These are phyloP conservation scores for Percopsis transmontana DNA, from an alignment of 2,113 vertebrate species.

Conservation along the genomic window DNA sequence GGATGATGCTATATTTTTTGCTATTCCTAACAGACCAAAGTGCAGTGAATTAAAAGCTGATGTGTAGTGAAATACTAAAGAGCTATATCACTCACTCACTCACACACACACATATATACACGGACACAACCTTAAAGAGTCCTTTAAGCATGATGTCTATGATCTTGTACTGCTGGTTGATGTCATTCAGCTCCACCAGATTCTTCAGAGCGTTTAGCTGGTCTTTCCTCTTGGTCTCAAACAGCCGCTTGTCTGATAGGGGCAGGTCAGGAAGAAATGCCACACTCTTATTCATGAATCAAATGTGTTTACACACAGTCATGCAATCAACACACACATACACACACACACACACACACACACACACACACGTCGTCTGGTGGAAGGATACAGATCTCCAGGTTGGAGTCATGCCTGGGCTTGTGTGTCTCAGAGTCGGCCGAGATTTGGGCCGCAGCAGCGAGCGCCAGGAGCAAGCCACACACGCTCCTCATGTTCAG, in stretches of 20 bases:
- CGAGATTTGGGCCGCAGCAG: slow-evolving; percentile 62
- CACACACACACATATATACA: slow-evolving; percentile 1
- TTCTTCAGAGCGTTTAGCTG: slow-evolving; percentile 95
- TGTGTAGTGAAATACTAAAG: background rate
- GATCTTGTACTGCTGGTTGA: slow-evolving; percentile 99
- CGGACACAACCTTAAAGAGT: slow-evolving; percentile 88
- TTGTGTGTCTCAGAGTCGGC: slow-evolving; percentile 74
- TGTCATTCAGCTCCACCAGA: slow-evolving; percentile 91
- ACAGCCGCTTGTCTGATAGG: slow-evolving; percentile 91
- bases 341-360: slow-evolving; percentile 2
- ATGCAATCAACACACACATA: background rate
- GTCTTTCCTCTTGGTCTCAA: slow-evolving; percentile 96
- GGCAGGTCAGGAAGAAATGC: slow-evolving; percentile 45
- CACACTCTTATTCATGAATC: background rate
- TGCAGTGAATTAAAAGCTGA: background rate
- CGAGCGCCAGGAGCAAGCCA: slow-evolving; percentile 72
- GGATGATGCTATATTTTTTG: background rate
- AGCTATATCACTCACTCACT: background rate
- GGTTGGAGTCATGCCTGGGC: slow-evolving; percentile 81
- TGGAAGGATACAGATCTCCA: slow-evolving; percentile 96
- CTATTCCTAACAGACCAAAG: background rate
- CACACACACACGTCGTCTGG: slow-evolving; percentile 1
- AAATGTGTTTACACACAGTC: background rate
- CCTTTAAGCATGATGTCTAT: slow-evolving; percentile 99
- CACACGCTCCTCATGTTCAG: slow-evolving; percentile 81